Conservation (phyloP, 2,888 invertebrate genomes). For the Noctuana brunneofusca region DNA sequence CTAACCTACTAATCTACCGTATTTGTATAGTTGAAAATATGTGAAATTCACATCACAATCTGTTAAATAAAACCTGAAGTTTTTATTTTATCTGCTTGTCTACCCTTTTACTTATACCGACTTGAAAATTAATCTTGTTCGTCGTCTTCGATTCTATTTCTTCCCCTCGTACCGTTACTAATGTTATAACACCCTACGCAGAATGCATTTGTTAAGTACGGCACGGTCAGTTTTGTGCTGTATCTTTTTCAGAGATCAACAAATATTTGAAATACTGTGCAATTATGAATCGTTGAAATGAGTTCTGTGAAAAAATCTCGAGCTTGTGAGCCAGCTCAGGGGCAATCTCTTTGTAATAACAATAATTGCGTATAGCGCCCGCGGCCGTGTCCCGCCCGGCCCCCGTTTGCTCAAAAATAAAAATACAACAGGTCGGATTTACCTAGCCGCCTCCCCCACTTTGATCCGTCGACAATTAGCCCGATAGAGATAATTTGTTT, state of each 20-base stretch:
- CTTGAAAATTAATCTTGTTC: slow-evolving; percentile 4
- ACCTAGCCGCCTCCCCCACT: slow-evolving; percentile 58
- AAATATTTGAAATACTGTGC: slow-evolving; percentile 40
- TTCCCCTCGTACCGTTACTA: not conserved
- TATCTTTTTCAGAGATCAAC: not conserved
- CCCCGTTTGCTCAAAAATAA: slow-evolving; percentile 56
- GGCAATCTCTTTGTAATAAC: slow-evolving; percentile 80
- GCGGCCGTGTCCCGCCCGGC: slow-evolving; percentile 54
- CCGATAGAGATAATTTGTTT: slow-evolving; percentile 75
- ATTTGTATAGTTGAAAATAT: too few species aligned
- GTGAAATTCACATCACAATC: not conserved
- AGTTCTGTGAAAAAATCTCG: slow-evolving; percentile 67
- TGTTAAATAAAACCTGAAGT: not conserved
- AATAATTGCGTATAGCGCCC: slow-evolving; percentile 78
- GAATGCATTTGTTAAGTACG: not conserved
- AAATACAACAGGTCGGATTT: slow-evolving; percentile 68
- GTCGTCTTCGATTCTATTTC: not conserved
- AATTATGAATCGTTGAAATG: slow-evolving; percentile 61
- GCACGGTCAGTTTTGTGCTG: not conserved
- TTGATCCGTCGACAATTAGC: slow-evolving; percentile 79
- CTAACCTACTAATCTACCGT: too few species aligned
- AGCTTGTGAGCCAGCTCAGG: slow-evolving; percentile 71
- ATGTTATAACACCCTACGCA: not conserved
- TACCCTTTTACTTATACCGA: not conserved
- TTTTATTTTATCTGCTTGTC: not conserved